Base-by-base conservation (phyloP, 2,113 vertebrate species). In the Odocoileus virginianus region DNA sequence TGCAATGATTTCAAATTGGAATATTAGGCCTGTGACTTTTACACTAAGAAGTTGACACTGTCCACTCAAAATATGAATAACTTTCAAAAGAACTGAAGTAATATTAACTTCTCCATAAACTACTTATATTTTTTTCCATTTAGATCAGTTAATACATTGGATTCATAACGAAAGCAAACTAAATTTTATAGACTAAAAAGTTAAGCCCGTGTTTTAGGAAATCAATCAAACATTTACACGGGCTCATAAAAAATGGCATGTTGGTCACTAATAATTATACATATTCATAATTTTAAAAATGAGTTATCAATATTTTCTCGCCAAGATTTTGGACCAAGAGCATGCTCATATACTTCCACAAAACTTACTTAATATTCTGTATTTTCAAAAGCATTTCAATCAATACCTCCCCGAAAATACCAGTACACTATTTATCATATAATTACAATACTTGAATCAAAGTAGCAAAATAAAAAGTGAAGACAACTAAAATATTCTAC, bases 131-230 rank as follows among this genome's bases (percentile, higher is more conserved):
- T 57, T 57, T 78, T 83, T 50, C 43, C 50, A 43, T 79, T 94
- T 93, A 60, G 43, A 9, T 74, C 33, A 85, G 15, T 60, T 67
- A 96, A 83, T 50, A 94, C 84, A 57, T 4, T 89, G 27, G 33
- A 79, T 43, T 91, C 28, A 76, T 60, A 78, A 36, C 8, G n/a
- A 89, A 60, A 95, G 61, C 3, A 86, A 98, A 94, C 55, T 91
- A 93, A 79, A 61, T 61, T 11, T 19, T 78, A 81, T 11, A 3
- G 21, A 58, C 3, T 84, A 43, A 89, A 94, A 86, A 50, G 9
- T 36, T 17, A 91, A 94, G n/a, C 13, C 16, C 3, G 55, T 88
- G 83, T 85, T 95, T 81, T n/a, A 81, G 82, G 94, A 95, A 97
- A 84, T 5, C 25, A 87, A 93, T 47, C 76, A 64, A 17, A 64